Evolutionary conservation across 30 jellyfish, hydroid and myxozoan species (phyloP).

Genomic region (Catostylus mosaicus): DNA sequence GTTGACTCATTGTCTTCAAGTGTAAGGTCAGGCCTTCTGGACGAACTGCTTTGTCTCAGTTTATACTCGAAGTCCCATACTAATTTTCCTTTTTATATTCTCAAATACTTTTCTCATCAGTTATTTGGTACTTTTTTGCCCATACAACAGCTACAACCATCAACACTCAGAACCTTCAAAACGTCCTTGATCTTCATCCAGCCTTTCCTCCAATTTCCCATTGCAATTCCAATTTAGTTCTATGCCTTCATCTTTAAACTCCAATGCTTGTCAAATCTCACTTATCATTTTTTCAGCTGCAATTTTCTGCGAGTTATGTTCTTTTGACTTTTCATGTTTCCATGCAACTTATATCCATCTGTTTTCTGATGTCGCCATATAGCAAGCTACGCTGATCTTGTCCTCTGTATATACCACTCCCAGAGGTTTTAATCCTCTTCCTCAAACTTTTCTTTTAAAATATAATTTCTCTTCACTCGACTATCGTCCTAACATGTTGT

Average conservation of each 20-base stretch:
- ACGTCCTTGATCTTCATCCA: not conserved
- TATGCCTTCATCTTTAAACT: not conserved
- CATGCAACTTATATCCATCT: constrained; percentile 7
- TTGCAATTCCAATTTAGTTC: not conserved
- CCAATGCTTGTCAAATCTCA: too few relatives aligned
- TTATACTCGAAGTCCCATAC: not conserved
- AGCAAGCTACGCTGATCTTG: constrained; percentile 12
- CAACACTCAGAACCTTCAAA: not conserved
- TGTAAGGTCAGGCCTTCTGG: constrained; percentile 3
- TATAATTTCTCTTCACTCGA: not conserved
- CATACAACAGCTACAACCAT: constrained; percentile 20
- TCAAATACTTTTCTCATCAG: constrained; percentile 24
- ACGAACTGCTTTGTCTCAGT: not conserved
- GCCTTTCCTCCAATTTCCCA: not conserved
- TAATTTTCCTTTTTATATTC: not conserved
- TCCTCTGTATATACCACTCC: not conserved
- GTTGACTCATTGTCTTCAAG: not conserved
- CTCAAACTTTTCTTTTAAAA: not conserved
- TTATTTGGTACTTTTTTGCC: constrained; percentile 15
- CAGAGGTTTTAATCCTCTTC: not conserved
- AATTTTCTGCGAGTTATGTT: not conserved
- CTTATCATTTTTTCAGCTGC: not conserved
- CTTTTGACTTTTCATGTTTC: constrained; percentile 2
- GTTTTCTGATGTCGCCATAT: constrained; percentile 9
- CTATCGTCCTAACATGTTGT: not conserved